Evolutionary conservation across 2,797 vertebrate genomes (phyloP), one percentile per base, ranked within the genome.

Genomic region (Spizella passerina): DNA sequence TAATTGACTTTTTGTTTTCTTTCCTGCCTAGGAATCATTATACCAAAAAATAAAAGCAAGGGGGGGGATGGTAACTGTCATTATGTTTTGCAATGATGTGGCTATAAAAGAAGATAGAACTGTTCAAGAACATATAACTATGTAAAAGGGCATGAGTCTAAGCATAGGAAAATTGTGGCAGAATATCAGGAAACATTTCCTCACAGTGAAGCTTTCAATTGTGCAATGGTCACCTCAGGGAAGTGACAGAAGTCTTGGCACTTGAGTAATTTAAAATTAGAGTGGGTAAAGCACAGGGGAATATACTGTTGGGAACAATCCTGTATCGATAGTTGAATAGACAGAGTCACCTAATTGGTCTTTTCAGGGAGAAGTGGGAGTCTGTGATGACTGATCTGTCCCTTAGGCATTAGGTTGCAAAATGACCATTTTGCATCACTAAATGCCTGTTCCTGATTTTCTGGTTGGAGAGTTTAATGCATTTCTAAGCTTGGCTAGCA

Each of bases 251-350:
- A 97, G 94, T 90, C 93, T 93, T 93, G 94, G 95, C 95, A 96
- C 94, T 94, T 86, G 93, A 97, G 94, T 97, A 96, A 97, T 97
- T 97, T 96, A 96, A 96, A 96, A 97, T 95, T 93, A 95, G 94
- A 94, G 84, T 95, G 84, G 70, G 87, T 92, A 94, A 96, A 96
- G 82, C 96, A 88, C 94, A 90, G 52, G 95, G 94, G 95, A 96
- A 94, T 97, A 93, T 86, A 92, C 82, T 97, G 84, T 92, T 93
- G 86, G 96, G 95, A 96, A 86, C 93, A 97, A 96, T 96, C 92
- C 95, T 86, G 88, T 91, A 95, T 94, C 81, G 91, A 95, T 94
- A 96, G 96, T 92, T 89, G 92, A 96, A 94, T 70, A 96, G 96
- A 92, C 92, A 96, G 88, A 96, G 80, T 91, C 89, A 94, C 80